Evolutionary conservation across 1,140 invertebrate genomes (phyloP), one percentile per base, ranked within the genome.

Genomic region (Solenopsis invicta): DNA sequence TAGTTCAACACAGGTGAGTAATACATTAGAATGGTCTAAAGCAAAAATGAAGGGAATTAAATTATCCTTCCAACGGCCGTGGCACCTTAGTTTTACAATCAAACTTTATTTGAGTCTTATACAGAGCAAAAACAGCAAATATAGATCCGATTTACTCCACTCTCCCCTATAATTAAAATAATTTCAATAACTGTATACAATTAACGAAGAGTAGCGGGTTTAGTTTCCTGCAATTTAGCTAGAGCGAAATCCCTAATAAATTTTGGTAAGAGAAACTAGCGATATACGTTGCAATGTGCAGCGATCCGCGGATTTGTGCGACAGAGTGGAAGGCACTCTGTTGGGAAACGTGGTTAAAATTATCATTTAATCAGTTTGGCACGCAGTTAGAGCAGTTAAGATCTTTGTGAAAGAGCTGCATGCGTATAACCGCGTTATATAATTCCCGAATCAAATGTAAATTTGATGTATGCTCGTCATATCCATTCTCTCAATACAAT

Each of bases 331-430:
- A 77, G 59, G 5, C 21, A 24, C 21, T 29, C 21, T 77, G 54
- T 77, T 50, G 21, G 21, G 16, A 8, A 77, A 77, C 24, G 18
- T 64, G 45, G 56, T 16, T 29, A 45, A 77, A 34, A 77, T 77
- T 77, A 77, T 48, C 54, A 77, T 77, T 77, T 62, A 77, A 62
- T 62, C 56, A 64, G 56, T 77, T 77, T 77, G 24, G 24, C 37
- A 48, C 24, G 48, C 77, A 67, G 62, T 50, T 52, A 54, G 4
- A 80, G n/a, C n/a, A 67, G 29, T 67, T 67, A 37, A 67, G 48
- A 69, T 78, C 76, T 37, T 13, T 1, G 24, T 45, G 8, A 29
- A 34, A 52, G 18, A 67, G 52, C 24, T 21, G n/a, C 34, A 61
- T 5, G 8, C 21, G 6, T 48, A 48, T 56, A 48, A 77, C 6